Percentiles rank a stretch among this genome's conserved stretches.
These are phyloP conservation scores for Ploceus nigricollis DNA, from an alignment of 2,113 vertebrate species.

Conservation along the genomic window DNA sequence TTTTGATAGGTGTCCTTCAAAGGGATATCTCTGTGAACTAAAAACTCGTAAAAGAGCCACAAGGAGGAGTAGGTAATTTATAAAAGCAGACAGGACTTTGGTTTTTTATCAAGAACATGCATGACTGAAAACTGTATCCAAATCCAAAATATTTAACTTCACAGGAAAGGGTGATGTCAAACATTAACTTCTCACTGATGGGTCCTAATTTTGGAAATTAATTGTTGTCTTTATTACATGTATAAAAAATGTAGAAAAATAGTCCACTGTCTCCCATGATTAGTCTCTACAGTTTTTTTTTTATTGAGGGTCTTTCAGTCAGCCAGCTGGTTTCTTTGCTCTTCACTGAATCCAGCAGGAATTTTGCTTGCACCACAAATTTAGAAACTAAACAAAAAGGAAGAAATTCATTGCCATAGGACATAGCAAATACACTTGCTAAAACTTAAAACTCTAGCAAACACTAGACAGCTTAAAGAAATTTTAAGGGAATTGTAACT, in stretches of 20 bases:
- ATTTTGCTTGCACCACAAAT: background rate
- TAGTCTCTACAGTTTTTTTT: background rate
- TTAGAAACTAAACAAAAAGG: background rate
- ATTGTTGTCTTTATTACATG: background rate
- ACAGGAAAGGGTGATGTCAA: background rate
- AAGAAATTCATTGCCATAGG: background rate
- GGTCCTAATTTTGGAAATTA: background rate
- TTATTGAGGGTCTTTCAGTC: background rate
- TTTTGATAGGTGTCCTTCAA: background rate
- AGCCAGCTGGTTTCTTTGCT: background rate
- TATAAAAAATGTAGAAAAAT: background rate
- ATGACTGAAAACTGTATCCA: background rate
- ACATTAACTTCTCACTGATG: background rate
- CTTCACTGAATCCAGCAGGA: background rate
- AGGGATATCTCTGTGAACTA: background rate
- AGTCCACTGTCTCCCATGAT: background rate
- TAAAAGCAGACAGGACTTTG: background rate
- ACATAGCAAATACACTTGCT: background rate
- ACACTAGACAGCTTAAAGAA: background rate
- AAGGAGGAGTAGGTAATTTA: background rate
- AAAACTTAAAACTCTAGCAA: background rate
- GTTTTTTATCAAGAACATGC: background rate
- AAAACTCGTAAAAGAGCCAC: background rate
- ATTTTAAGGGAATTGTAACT: background rate
- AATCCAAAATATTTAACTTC: background rate